A percentile compares a stretch with the other conserved stretches of the same genome.
These are phyloP conservation scores for Lepus europaeus DNA, from an alignment of 2,113 vertebrate genomes.

Conservation along the genomic window DNA sequence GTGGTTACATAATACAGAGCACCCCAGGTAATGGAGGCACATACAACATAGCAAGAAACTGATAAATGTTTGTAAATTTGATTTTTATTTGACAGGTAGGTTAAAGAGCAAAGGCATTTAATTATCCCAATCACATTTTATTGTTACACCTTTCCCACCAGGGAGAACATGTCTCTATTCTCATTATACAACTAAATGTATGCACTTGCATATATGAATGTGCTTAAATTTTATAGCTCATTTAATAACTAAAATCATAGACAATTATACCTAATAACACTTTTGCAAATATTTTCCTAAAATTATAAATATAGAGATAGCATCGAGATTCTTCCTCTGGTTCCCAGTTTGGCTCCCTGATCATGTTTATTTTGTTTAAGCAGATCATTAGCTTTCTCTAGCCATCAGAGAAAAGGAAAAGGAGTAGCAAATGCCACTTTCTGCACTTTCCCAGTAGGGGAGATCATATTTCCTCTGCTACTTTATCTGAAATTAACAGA, in stretches of 20 bases:
- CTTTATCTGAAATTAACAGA: slow-evolving; percentile 43
- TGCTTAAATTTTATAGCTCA: not conserved
- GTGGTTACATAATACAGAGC: not conserved
- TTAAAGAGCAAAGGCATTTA: not conserved
- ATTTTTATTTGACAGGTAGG: slow-evolving; percentile 13
- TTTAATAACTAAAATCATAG: not conserved
- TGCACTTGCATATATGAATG: not conserved
- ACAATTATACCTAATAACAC: not conserved
- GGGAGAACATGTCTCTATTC: not conserved
- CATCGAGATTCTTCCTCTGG: not conserved
- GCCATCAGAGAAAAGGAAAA: not conserved
- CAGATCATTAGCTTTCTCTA: not conserved
- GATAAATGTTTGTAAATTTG: not conserved
- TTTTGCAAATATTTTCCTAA: not conserved
- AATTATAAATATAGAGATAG: not conserved
- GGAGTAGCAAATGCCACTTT: not conserved
- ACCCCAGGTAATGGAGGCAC: not conserved
- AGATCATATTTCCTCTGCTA: not conserved
- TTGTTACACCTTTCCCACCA: not conserved
- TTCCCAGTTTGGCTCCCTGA: not conserved
- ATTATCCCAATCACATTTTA: not conserved
- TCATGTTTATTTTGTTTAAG: not conserved
- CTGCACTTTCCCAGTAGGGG: not conserved
- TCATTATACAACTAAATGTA: not conserved
- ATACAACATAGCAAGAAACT: not conserved